Evolutionary conservation across 1,140 invertebrate genomes (phyloP), one percentile per base, ranked within the genome.

Genomic region (Whitmania pigra): DNA sequence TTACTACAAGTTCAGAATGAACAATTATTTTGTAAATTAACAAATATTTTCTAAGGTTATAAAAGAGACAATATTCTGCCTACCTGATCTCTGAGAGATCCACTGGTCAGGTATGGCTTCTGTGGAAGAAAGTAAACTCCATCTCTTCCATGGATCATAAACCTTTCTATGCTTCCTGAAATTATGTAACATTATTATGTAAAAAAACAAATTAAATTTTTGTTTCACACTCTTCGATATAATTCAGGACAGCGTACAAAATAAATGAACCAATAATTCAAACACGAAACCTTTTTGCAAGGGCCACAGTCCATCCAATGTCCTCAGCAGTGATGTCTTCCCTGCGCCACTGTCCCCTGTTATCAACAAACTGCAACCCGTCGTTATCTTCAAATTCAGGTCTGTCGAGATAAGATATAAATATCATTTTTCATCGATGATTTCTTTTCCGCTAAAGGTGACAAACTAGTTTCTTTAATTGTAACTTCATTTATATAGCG

Each of bases 341-440:
- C 87, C 87, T 78, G 82, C 82, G 0, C 86, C 86, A 79, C 86
- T 87, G 71, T 83, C 79, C 27, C 87, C 87, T 57, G 83, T 85
- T 25, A 88, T 82, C 4, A 88, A 76, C 6, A 88, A 73, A 71
- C 79, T 81, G 0, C 72, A 74, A 27, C 84, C 83, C 31, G 77
- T 73, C 40, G 78, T 75, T 20, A 88, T 77, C 60, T 82, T 76
- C 40, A 87, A 76, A 27, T 78, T 81, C 53, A 87, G 76, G 78
- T 83, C 85, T 83, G 75, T 13, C 57, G 15, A 11, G 13, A 17
- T 11, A 49, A 17, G 43, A n/a, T n/a, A n/a, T 11, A 11, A 49
- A 49, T 49, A 49, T 17, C 0, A 49, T 49, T 49, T 49, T 11
- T 49, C 43, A 49, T 49, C 43, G 13, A 49, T 13, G 13, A 36